Evolutionary conservation across 2,797 vertebrate genomes (phyloP), one percentile per base, ranked within the genome.

Genomic region (Mormyrops attenuatus): DNA sequence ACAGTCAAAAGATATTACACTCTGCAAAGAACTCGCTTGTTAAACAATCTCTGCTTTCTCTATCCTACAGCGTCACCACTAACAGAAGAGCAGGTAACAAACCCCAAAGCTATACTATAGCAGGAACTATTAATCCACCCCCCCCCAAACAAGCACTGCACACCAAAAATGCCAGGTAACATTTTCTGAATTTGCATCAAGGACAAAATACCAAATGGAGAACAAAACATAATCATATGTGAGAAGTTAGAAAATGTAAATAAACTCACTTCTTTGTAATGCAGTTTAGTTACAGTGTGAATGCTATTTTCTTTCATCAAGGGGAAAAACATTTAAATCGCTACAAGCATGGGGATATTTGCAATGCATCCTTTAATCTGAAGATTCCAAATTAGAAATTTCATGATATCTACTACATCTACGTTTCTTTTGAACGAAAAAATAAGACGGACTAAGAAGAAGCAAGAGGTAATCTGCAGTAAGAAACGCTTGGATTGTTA

Each of bases 381-480:
- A 38, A 41, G 15, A 30, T 66, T 34, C 5, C 15, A 41, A 38
- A 66, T 3, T 8, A 50, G 49, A 63, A 63, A 22, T 82, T 22
- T 82, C 41, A 17, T 13, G 22, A 38, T 38, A 38, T 11, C 20
- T 84, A 49, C 44, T 84, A 44, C 77, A 82, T 47, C 9, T 44
- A 82, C 0, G 2, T 44, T 49, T 49, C 5, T 26, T 26, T 8
- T 2, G 20, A 52, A 1, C 2, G 30, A 92, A 93, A 93, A 92
- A 93, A 93, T 30, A 53, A 47, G n/a, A 15, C 0, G 5, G 44
- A 6, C 60, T 30, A 8, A 20, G 57, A 22, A 50, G 22, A 82
- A 87, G 47, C 5, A 30, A 52, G 15, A 52, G 17, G 22, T 86
- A 52, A 34, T 8, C 55, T 41, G 49, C 88, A 38, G 15, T 50